Evolutionary conservation across 2,113 vertebrate genomes (phyloP).

Genomic region (Plecotus auritus): DNA sequence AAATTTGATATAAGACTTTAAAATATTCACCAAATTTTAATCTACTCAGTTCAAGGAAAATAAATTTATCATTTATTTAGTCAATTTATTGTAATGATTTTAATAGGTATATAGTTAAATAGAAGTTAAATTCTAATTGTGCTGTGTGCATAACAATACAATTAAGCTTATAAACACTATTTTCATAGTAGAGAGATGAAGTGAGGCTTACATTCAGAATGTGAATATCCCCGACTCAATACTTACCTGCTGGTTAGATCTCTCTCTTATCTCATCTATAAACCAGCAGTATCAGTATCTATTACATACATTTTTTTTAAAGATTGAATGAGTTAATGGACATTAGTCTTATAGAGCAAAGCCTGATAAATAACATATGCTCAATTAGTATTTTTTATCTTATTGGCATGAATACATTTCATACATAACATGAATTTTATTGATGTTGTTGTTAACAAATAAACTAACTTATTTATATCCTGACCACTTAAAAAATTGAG

Average conservation of each 20-base stretch:
- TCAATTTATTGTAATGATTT: neutral
- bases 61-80: neutral
- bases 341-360: neutral
- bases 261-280: neutral
- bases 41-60: neutral
- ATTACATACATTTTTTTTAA: neutral
- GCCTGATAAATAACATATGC: neutral
- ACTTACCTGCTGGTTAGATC: rapidly evolving
- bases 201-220: neutral
- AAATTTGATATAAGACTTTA: neutral
- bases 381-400: neutral
- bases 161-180: neutral
- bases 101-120: neutral
- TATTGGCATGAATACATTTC: neutral
- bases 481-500: neutral
- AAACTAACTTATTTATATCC: neutral
- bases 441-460: neutral
- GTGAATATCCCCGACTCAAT: rapidly evolving
- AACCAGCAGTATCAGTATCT: neutral
- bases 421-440: neutral
- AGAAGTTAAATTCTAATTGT: neutral
- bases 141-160: neutral
- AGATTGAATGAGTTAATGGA: neutral
- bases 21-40: neutral
- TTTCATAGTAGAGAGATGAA: neutral